Base-by-base conservation (phyloP, 2,888 invertebrate genomes). In the Ctena decussata region DNA sequence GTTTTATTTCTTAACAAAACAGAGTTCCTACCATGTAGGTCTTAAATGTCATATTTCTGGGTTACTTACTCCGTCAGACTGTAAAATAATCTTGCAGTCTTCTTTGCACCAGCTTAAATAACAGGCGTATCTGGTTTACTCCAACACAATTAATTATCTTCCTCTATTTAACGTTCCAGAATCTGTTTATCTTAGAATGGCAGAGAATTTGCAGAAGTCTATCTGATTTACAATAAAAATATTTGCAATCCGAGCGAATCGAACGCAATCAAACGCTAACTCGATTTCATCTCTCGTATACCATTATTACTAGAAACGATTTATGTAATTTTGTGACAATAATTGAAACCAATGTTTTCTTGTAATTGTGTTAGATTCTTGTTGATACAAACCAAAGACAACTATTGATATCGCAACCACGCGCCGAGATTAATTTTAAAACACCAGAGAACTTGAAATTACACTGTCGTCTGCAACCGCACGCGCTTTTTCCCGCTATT, bases 151-250 rank as follows among this genome's bases (percentile, higher is more conserved):
- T 65, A 65, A 65, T 65, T 65, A 65, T 65, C 65, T 21, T 27
- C 65, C 18, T 21, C 65, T 77, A 73, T 84, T 83, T 65, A 83
- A 86, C 86, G 30, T 39, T 60, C 83, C 49, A 76, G 75, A 84
- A 80, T 77, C 87, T 77, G 87, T 84, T 84, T 83, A 80, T 77
- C 85, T 74, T 77, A 84, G 82, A 81, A 84, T 85, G 65, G 83
- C 80, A 80, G 72, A 84, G 85, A 85, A 83, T 79, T 82, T 74
- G 88, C 85, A 84, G 85, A 35, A 60, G 77, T 72, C 81, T 81
- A 88, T 88, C 85, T 79, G 85, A 88, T 88, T 88, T 88, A 86
- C 88, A 83, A 82, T 88, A 88, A 88, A 88, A 88, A 88, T 88
- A 88, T 88, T 88, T 88, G 88, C 85, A 84, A 88, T 86, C 88